These are phyloP conservation scores for Oncorhynchus mykiss DNA, from an alignment of 2,113 vertebrate species.

Conservation along the genomic window DNA sequence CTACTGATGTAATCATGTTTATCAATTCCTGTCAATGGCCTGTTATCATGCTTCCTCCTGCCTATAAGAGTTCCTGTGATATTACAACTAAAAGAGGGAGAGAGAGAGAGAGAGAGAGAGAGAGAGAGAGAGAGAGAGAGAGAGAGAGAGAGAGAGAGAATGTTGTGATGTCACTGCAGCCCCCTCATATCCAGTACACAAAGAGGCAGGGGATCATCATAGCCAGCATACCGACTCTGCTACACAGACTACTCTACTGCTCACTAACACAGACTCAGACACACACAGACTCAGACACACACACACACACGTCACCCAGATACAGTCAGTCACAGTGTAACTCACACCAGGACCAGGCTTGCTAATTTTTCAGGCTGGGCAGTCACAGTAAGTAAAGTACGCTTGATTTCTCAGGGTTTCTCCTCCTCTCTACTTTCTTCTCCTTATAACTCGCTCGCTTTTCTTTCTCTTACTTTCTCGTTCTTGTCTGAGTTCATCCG, in stretches of 20 bases:
- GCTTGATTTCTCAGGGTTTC: constrained; percentile 1
- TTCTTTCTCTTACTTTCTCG: constrained; percentile 2
- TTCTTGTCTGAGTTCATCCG: constrained; percentile 43
- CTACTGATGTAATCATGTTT: background rate
- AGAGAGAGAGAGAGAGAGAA: constrained; percentile 24
- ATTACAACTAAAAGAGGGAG: background rate
- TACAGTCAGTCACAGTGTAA: constrained; percentile 7
- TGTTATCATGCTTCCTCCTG: constrained; percentile 53
- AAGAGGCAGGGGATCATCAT: constrained; percentile 35
- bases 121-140: background rate
- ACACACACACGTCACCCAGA: constrained; percentile 26
- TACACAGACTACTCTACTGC: constrained; percentile 22
- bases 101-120: too few species aligned
- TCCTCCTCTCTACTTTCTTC: background rate
- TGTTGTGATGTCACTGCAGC: constrained; percentile 60
- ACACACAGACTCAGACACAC: constrained; percentile 8
- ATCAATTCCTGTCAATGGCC: constrained; percentile 21
- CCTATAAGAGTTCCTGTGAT: background rate
- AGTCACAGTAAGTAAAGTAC: constrained; percentile 60
- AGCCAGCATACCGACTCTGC: too few species aligned
- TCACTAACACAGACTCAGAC: constrained; percentile 16
- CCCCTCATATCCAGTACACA: constrained; percentile 58
- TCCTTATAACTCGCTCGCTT: constrained; percentile 16
- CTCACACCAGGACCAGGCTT: constrained; percentile 16
- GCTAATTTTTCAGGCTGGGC: constrained; percentile 37